Evolutionary conservation across 2,113 vertebrate species (phyloP), one percentile per base, ranked within the genome.

Genomic region (Pachypanchax playfairii): DNA sequence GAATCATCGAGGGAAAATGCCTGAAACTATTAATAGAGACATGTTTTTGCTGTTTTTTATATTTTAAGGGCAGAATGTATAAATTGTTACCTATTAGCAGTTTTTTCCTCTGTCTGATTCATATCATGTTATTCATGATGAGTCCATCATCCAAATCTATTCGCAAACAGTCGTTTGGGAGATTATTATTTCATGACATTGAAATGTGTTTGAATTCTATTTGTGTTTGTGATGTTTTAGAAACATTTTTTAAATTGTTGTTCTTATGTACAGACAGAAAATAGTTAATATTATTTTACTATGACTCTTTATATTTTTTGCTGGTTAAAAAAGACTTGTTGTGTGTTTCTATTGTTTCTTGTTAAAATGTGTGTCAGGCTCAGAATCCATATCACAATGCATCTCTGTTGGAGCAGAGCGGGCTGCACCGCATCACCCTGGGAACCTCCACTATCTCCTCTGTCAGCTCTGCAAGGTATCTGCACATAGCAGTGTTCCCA

Each of bases 381-480:
- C 95, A 96, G 22, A 96, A 79, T 0, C 91, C 94, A 17, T 98
- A 97, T 82, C 98, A 98, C 80, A 96, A 97, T 49, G 93, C 97
- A 0, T 96, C 97, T 0, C 91, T 98, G 59, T 92, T 98, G 71
- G 97, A 99, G 84, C 97, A 99, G 92, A 98, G 97, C 0, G 97
- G 96, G 36, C 93, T 98, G 35, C 98, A 99, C 81, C 95, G 96
- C 52, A 98, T 99, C 91, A 99, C 97, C 9, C 90, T 99, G 56
- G 97, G 97, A 2, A 94, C 95, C 44, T 99, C 97, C 77, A 99
- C 97, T 0, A 88, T 99, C 81, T 99, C 97, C 1, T 99, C 97
- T 0, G 97, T 99, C 88, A 99, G 97, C 94, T 99, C 96, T 0
- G 94, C 94, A 60, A 95, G 95, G 90, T 98, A 91, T 64, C 87